A percentile compares a stretch with the other conserved stretches of the same genome.
phyloP scores from a whole-genome alignment of 2,888 invertebrate genomes.

The Diarsia brunnea region DNA sequence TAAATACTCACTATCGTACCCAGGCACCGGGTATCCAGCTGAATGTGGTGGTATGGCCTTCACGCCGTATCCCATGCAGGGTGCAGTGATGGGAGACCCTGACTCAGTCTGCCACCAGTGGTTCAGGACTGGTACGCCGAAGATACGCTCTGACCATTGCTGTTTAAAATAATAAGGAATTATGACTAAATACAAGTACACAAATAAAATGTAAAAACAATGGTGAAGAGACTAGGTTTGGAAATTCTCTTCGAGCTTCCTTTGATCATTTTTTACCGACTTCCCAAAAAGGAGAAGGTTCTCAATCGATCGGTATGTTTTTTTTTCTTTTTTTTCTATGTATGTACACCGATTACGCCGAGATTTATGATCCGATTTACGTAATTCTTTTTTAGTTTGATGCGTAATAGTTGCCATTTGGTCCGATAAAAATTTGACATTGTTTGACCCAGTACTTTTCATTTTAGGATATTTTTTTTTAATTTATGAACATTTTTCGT shows the following conservation, averaged over 20 bases:
- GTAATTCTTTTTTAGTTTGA: no score
- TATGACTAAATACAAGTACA: not conserved
- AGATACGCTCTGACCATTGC: constrained; percentile 88
- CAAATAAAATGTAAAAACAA: not conserved
- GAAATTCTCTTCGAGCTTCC: not conserved
- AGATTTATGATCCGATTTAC: no score
- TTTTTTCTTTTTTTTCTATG: no score
- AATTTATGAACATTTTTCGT: no score
- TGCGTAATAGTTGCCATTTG: no score
- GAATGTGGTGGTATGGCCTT: constrained; percentile 93
- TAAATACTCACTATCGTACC: constrained; percentile 94
- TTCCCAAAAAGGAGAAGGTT: no score
- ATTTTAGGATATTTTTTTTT: no score
- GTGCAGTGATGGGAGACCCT: constrained; percentile 96
- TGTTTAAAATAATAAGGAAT: constrained; percentile 54
- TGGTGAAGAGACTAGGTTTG: not conserved
- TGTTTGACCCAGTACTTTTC: no score
- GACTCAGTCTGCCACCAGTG: constrained; percentile 99
- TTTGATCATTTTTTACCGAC: no score
- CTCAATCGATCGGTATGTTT: no score
- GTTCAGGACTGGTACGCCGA: constrained; percentile 92
- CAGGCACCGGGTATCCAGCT: constrained; percentile 96
- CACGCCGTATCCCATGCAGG: constrained; percentile 94
- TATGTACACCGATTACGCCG: no score
- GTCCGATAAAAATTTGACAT: no score